Conservation (phyloP, 1,140 invertebrate species). For the Euura lappo region DNA sequence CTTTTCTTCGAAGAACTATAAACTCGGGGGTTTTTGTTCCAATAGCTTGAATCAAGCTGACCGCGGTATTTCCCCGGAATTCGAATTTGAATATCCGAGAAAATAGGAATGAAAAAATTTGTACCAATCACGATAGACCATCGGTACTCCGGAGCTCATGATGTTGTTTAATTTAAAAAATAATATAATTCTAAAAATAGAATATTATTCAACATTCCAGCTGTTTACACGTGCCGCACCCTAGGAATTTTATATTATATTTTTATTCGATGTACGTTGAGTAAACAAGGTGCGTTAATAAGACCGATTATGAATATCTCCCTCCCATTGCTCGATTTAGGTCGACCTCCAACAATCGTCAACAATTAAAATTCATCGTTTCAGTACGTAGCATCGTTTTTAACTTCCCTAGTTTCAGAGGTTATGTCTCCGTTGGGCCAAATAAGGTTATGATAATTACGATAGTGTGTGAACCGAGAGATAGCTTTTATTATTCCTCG, state of each 20-base stretch:
- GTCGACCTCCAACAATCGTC: not conserved
- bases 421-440: not conserved
- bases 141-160: too few relatives aligned
- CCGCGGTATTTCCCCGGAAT: too few relatives aligned
- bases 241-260: not conserved
- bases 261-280: not conserved
- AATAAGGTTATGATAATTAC: not conserved
- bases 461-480: not conserved
- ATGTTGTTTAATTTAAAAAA: too few relatives aligned
- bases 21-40: too few relatives aligned
- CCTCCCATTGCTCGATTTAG: not conserved
- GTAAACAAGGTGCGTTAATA: not conserved
- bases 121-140: too few relatives aligned
- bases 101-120: too few relatives aligned
- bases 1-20: too few relatives aligned
- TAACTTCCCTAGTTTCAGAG: not conserved
- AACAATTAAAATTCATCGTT: not conserved
- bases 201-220: not conserved
- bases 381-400: too few relatives aligned
- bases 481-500: not conserved
- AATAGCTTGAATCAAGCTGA: too few relatives aligned
- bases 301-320: not conserved
- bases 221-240: not conserved
- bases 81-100: too few relatives aligned
- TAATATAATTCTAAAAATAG: not conserved